Evolutionary conservation across 2,113 vertebrate genomes (phyloP).

Genomic region (Gymnogyps californianus): DNA sequence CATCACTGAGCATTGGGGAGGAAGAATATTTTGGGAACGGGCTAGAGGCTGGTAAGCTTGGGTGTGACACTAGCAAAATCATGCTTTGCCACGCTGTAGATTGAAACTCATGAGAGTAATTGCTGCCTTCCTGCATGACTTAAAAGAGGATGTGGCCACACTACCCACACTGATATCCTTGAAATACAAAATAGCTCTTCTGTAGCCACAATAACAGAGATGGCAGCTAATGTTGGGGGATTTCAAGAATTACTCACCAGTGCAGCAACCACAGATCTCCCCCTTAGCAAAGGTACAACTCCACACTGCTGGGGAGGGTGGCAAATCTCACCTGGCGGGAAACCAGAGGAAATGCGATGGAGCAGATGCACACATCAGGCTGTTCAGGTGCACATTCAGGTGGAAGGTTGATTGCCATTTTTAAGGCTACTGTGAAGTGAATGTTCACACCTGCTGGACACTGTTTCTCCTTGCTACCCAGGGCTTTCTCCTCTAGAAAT

Average conservation of each 20-base stretch:
- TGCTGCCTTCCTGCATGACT: not conserved
- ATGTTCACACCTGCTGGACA: not conserved
- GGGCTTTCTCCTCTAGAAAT: not conserved
- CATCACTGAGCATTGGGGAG: not conserved
- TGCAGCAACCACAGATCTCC: not conserved
- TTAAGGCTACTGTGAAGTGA: not conserved
- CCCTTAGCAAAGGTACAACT: not conserved
- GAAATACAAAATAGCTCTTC: not conserved
- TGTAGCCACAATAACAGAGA: not conserved
- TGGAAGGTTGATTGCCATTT: not conserved
- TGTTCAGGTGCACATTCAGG: not conserved
- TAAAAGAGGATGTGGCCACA: constrained; percentile 10
- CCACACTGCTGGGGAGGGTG: not conserved
- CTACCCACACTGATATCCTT: not conserved
- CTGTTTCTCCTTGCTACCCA: not conserved
- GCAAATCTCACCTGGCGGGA: not conserved
- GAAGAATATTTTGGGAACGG: not conserved
- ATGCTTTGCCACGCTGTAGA: not conserved
- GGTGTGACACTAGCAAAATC: not conserved
- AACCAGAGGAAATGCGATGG: not conserved
- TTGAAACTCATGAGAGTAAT: not conserved
- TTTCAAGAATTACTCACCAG: not conserved
- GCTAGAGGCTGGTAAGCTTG: not conserved
- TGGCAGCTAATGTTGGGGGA: not conserved
- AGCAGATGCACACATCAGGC: not conserved